Evolutionary conservation across 30 jellyfish, hydroid and myxozoan species (phyloP), one percentile per base, ranked within the genome.

Genomic region (Sanderia malayensis): DNA sequence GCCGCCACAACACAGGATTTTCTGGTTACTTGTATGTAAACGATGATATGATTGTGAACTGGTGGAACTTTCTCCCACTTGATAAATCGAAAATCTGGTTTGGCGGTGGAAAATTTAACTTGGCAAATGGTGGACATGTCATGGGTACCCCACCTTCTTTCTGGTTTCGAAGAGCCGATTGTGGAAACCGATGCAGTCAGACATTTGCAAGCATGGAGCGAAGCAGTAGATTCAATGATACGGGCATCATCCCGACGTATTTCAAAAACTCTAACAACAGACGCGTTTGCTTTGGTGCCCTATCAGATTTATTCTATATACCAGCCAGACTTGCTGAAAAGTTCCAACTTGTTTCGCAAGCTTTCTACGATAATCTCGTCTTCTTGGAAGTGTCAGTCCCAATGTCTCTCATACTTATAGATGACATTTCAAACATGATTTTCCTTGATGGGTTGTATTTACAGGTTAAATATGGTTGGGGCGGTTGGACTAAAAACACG

Each of bases 21-120:
- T 26, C 23, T 11, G 94, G 94, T 8, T 81, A 81, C 76, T 22
- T 81, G 19, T 71, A 70, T 45, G 53, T 71, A 28, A 81, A 71
- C 59, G 94, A 81, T 52, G 94, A 81, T 70, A 64, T 71, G 81
- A 71, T 81, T 0, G 79, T 81, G 0, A 81, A 81, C 61, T 81
- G 94, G 94, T 81, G 94, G 94, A 70, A 62, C 55, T 58, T 81
- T 18, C 31, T 70, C 30, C 31, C 45, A 8, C 33, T 81, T 23
- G 81, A 81, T 34, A 34, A 25, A 10, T 4, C 26, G 53, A 55
- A 44, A 45, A 17, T 80, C 2, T 80, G 93, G 93, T 44, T 28
- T 34, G 78, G 62, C 23, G 59, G 13, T 22, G 10, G n/a, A n/a
- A n/a, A n/a, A n/a, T n/a, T n/a, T n/a, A n/a, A n/a, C n/a, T n/a